Conservation (phyloP, 2,797 vertebrate species). For the Morelia viridis region DNA sequence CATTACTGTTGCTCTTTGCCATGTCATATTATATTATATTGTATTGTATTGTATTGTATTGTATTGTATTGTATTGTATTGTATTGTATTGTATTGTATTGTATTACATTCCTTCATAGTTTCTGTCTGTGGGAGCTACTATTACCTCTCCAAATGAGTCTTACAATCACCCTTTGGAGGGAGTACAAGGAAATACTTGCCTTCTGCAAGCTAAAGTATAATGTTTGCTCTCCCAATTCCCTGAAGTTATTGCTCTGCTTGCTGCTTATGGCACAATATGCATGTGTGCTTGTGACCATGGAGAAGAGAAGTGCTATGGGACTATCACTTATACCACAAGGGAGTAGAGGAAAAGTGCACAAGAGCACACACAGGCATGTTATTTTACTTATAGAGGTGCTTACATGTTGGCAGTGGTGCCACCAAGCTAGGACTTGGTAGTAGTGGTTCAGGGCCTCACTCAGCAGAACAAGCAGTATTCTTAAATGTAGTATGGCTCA, state of each 20-base stretch:
- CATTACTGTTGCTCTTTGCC: not conserved
- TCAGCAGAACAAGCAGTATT: not conserved
- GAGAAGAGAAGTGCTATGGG: not conserved
- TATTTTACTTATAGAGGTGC: not conserved
- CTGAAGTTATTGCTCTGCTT: not conserved
- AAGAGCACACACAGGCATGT: not conserved
- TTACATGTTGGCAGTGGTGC: not conserved
- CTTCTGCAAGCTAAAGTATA: constrained; percentile 7
- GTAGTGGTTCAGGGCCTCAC: not conserved
- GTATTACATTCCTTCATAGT: not conserved
- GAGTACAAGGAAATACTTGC: not conserved
- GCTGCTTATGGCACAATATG: not conserved
- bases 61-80: too few relatives aligned
- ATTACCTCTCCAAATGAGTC: not conserved
- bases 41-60: too few relatives aligned
- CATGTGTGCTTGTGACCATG: not conserved
- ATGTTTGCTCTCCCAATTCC: not conserved
- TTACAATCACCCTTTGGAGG: constrained; percentile 3
- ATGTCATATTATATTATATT: not conserved
- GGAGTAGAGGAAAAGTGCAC: not conserved
- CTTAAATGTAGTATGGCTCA: not conserved
- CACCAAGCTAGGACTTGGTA: not conserved
- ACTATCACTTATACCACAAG: not conserved
- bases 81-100: too few relatives aligned
- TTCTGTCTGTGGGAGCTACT: not conserved